A percentile compares a stretch with the other conserved stretches of the same genome.
phyloP scores from a whole-genome alignment of 2,113 vertebrate species.

The Aix galericulata region DNA sequence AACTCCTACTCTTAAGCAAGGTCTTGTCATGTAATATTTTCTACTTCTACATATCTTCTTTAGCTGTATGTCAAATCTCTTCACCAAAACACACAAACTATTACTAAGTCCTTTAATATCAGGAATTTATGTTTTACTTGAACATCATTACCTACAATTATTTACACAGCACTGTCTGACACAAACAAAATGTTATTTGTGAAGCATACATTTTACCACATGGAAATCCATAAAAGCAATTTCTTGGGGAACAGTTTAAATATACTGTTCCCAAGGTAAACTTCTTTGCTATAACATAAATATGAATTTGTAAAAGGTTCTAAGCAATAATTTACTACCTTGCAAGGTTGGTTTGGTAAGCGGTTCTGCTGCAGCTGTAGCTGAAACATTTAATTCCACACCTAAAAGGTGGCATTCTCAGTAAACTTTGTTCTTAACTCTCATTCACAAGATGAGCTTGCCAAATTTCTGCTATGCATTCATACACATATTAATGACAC shows the following conservation, averaged over 20 bases:
- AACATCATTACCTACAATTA: constrained; percentile 25
- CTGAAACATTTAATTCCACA: constrained; percentile 32
- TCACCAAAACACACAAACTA: neutral
- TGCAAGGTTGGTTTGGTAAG: neutral
- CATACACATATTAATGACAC: neutral
- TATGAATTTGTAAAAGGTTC: constrained; percentile 45
- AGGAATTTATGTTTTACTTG: neutral
- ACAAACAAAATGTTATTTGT: constrained; percentile 40
- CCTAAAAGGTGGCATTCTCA: neutral
- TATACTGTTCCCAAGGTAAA: constrained; percentile 36
- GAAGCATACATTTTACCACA: neutral
- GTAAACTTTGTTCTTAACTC: constrained; percentile 24
- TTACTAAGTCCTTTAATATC: neutral
- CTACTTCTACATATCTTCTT: neutral
- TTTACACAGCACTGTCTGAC: constrained; percentile 18
- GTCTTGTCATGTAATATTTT: neutral
- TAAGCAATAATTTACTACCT: constrained; percentile 37
- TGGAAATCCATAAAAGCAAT: constrained; percentile 48
- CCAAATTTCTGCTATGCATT: neutral
- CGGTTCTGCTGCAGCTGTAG: neutral
- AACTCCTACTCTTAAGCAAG: neutral
- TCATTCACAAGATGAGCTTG: neutral
- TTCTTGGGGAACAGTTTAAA: constrained; percentile 46
- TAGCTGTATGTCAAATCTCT: neutral
- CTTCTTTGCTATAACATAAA: constrained; percentile 26